Conservation (phyloP, 2,888 invertebrate genomes). For the Eilema caniola region DNA sequence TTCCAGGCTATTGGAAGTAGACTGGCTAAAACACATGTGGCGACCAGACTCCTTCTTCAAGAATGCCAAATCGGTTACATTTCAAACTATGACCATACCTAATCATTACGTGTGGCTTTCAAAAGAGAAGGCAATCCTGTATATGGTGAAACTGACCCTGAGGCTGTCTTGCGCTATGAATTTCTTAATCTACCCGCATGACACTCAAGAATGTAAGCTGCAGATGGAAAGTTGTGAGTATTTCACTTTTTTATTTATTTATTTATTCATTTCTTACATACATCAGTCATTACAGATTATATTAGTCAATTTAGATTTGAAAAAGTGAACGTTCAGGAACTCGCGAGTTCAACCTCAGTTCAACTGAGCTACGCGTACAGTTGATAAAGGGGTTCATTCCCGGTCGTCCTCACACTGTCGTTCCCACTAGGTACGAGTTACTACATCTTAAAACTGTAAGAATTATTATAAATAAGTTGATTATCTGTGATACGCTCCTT, state of each 20-base stretch:
- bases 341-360: too few species aligned
- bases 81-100: conserved; percentile 98
- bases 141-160: conserved; percentile 94
- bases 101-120: conserved; percentile 98
- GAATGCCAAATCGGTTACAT: conserved; percentile 97
- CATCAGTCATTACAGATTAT: too few species aligned
- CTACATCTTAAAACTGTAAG: too few species aligned
- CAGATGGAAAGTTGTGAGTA: conserved; percentile 98
- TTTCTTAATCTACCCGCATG: conserved; percentile 97
- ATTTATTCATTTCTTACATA: too few species aligned
- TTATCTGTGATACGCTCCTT: too few species aligned
- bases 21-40: conserved; percentile 97
- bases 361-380: too few species aligned
- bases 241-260: background rate
- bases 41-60: conserved; percentile 97
- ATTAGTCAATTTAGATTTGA: too few species aligned
- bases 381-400: too few species aligned
- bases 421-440: too few species aligned
- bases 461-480: too few species aligned
- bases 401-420: too few species aligned
- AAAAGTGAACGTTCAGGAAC: too few species aligned
- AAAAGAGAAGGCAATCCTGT: conserved; percentile 87
- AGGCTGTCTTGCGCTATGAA: conserved; percentile 97
- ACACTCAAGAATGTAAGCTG: conserved; percentile 97
- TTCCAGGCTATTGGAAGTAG: conserved; percentile 92